Evolutionary conservation across 2,888 invertebrate species (phyloP).

Genomic region (Eupithecia exiguata): DNA sequence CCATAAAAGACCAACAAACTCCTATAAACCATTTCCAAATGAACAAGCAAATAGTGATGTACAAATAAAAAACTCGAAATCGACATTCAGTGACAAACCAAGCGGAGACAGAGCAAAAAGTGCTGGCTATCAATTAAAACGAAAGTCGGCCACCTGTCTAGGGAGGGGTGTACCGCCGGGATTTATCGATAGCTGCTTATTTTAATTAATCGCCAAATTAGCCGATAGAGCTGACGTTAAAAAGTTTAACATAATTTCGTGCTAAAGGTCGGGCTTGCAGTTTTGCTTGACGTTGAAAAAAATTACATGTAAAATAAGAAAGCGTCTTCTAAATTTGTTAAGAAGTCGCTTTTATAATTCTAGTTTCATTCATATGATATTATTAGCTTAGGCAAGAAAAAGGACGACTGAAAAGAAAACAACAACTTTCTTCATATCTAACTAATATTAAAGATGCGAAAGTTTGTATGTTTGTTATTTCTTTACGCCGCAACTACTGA

Average conservation of each 20-base stretch:
- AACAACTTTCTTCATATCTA: background rate
- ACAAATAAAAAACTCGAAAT: conserved; percentile 46
- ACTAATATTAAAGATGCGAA: background rate
- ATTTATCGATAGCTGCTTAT: conserved; percentile 21
- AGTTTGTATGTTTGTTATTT: background rate
- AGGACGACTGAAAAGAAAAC: background rate
- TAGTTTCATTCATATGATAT: no score
- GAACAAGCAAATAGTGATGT: conserved; percentile 33
- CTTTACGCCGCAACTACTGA: background rate
- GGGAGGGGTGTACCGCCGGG: conserved; percentile 43
- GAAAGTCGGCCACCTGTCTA: conserved; percentile 53
- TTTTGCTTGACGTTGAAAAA: background rate
- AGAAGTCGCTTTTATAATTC: no score
- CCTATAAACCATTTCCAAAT: conserved; percentile 17
- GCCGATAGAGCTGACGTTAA: background rate
- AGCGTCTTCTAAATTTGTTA: no score
- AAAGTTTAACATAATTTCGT: conserved; percentile 9
- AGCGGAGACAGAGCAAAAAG: conserved; percentile 40
- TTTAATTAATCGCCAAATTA: conserved; percentile 31
- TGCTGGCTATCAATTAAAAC: conserved; percentile 58
- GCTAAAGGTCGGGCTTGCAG: background rate
- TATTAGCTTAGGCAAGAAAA: background rate
- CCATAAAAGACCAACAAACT: conserved; percentile 12
- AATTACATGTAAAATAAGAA: background rate
- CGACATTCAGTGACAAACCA: conserved; percentile 45